These are phyloP conservation scores for Pemphigus obesinymphae DNA, from an alignment of 1,140 invertebrate species.

Conservation along the genomic window DNA sequence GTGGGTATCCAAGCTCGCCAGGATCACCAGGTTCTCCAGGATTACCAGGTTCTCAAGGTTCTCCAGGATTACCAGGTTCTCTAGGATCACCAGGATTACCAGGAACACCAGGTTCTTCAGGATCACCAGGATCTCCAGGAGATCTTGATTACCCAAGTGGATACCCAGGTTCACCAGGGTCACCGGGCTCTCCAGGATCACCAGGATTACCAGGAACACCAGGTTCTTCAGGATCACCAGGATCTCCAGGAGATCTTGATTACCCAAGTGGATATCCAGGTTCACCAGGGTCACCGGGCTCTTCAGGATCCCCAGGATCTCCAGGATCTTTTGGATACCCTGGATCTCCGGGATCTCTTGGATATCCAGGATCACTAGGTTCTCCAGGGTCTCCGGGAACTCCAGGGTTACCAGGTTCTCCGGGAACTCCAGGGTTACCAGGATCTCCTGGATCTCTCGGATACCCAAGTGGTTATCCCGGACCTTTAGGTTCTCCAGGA, in stretches of 20 bases:
- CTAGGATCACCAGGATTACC: neutral
- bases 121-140: neutral
- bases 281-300: conserved; percentile 43
- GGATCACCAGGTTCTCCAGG: conserved; percentile 42
- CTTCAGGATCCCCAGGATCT: conserved; percentile 45
- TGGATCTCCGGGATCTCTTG: conserved; percentile 44
- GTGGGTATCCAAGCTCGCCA: conserved; percentile 42
- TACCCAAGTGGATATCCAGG: conserved; percentile 8
- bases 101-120: neutral
- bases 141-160: too few species aligned
- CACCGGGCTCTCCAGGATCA: conserved; percentile 41
- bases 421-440: conserved; percentile 41
- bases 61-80: conserved; percentile 32
- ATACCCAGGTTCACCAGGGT: neutral
- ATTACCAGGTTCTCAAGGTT: conserved; percentile 42
- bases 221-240: conserved; percentile 32
- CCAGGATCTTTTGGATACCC: conserved; percentile 42
- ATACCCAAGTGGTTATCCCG: conserved; percentile 44
- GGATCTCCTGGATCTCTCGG: conserved; percentile 41
- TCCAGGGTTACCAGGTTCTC: conserved; percentile 20
- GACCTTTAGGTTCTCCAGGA: conserved; percentile 28
- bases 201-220: conserved; percentile 40
- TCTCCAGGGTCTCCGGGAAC: conserved; percentile 39
- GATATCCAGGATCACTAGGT: conserved; percentile 34
- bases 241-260: conserved; percentile 29